Evolutionary conservation across 2,797 vertebrate species (phyloP), one percentile per base, ranked within the genome.

Genomic region (Tamandua tetradactyla): DNA sequence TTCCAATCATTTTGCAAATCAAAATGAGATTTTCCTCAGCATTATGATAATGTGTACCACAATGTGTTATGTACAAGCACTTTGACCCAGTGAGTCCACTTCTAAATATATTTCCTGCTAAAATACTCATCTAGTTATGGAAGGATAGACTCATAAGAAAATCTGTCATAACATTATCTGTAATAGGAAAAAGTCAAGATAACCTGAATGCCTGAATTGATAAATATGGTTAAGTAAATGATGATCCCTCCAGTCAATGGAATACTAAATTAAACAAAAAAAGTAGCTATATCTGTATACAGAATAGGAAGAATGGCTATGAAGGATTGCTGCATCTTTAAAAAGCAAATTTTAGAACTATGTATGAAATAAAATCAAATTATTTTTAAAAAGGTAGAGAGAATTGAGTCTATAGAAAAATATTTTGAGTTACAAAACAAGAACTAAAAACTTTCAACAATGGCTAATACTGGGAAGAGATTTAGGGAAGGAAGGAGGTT

Each of bases 1-100:
- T 49, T 80, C 25, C 61, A 75, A 37, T 79, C 18, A 68, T 69
- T 96, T 94, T 80, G 17, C 27, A 76, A 95, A 92, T 78, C 71
- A 84, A 47, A 76, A 2, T 20, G 75, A 78, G 25, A 86, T 69
- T 91, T 79, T 68, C 22, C 68, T 91, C 74, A 87, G 32, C 5
- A 64, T 15, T 37, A 57, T 57, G 52, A 14, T 52, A 80, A 47
- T 55, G 6, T 30, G 25, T 3, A 55, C 83, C 32, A 62, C 23
- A 83, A 7, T 59, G 64, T 86, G 17, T 25, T 76, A 61, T 4
- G 22, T 18, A 5, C 27, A 75, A 89, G 35, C 17, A 30, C n/a
- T 75, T 52, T 95, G 37, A n/a, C 13, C n/a, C n/a, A 82, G 18
- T 2, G 91, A 83, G 8, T 44, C 27, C 25, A 42, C 42, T 35